Percentiles rank a stretch among this genome's conserved stretches.
Evolutionary conservation across 2,797 vertebrate genomes (phyloP).

Genomic region (Lophius americanus): DNA sequence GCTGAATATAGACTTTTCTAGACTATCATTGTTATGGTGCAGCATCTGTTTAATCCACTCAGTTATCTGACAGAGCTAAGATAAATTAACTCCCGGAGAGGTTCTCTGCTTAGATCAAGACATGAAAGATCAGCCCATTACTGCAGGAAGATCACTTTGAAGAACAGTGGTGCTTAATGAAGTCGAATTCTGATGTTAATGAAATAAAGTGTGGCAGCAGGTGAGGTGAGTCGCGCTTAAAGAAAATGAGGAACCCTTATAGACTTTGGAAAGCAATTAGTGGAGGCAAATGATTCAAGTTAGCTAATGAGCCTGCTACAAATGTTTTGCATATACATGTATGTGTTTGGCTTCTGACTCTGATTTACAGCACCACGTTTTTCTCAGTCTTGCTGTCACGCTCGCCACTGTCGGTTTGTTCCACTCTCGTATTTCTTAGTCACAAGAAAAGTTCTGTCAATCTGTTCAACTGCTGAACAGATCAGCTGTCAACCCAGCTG

Average conservation of each 20-base stretch:
- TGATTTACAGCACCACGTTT: slow-evolving; percentile 6
- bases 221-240: slow-evolving; percentile 44
- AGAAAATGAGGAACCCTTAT: slow-evolving; percentile 40
- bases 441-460: slow-evolving; percentile 7
- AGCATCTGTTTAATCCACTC: slow-evolving; percentile 24
- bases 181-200: slow-evolving; percentile 48
- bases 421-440: slow-evolving; percentile 20
- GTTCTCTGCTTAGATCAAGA: slow-evolving; percentile 30
- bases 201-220: slow-evolving; percentile 48
- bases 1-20: neutral
- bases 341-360: slow-evolving; percentile 43
- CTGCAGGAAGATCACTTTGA: slow-evolving; percentile 24
- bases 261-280: slow-evolving; percentile 63
- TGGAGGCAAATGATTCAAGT: slow-evolving; percentile 60
- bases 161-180: slow-evolving; percentile 36
- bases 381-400: slow-evolving; percentile 14
- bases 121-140: slow-evolving; percentile 40
- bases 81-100: slow-evolving; percentile 3
- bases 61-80: slow-evolving; percentile 29
- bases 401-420: neutral
- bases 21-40: neutral
- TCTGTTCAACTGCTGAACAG: slow-evolving; percentile 2
- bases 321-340: slow-evolving; percentile 50
- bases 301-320: slow-evolving; percentile 62
- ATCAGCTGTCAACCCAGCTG: slow-evolving; percentile 30